Conservation (phyloP, 2,113 vertebrate species). For the Passerina amoena region DNA sequence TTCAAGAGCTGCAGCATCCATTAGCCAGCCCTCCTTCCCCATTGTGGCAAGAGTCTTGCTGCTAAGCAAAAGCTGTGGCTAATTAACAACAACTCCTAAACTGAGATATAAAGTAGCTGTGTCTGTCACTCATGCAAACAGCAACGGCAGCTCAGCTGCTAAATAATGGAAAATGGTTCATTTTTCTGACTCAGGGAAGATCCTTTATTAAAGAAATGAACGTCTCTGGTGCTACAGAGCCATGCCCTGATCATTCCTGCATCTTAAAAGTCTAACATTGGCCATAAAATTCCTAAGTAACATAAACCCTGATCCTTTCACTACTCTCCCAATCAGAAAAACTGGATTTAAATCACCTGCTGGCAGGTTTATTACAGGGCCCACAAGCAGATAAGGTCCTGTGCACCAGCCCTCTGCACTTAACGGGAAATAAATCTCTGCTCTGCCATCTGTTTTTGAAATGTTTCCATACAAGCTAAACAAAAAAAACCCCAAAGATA, state of each 20-base stretch:
- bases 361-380: slow-evolving; percentile 62
- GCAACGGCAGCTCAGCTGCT: neutral
- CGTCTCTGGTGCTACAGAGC: neutral
- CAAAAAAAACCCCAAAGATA: neutral
- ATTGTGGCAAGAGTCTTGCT: neutral
- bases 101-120: neutral
- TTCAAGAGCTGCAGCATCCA: neutral
- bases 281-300: slow-evolving; percentile 44
- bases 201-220: neutral
- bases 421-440: slow-evolving; percentile 27
- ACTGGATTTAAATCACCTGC: slow-evolving; percentile 56
- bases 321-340: slow-evolving; percentile 40
- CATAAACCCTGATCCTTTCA: neutral
- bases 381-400: slow-evolving; percentile 59
- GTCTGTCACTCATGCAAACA: neutral
- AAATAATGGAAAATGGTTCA: neutral
- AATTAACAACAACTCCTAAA: slow-evolving; percentile 10
- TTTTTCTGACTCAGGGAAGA: neutral
- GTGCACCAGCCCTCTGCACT: slow-evolving; percentile 54
- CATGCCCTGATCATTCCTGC: slow-evolving; percentile 1
- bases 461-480: neutral
- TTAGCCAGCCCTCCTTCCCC: neutral
- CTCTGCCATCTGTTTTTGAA: slow-evolving; percentile 45
- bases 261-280: slow-evolving; percentile 5
- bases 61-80: slow-evolving; percentile 1